These are phyloP conservation scores for Centruroides vittatus DNA, from an alignment of 1,140 invertebrate genomes.

Conservation along the genomic window DNA sequence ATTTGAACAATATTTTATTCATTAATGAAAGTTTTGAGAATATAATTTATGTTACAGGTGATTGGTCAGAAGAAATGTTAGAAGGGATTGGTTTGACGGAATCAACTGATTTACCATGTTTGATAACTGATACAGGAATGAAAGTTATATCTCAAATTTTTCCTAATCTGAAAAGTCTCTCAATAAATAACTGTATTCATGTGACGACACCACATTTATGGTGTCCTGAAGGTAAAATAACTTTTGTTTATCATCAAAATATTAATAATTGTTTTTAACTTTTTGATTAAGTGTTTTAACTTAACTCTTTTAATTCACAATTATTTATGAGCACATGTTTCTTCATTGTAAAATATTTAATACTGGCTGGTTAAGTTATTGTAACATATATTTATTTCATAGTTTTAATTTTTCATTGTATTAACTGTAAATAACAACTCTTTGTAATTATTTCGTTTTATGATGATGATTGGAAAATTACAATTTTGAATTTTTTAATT, in stretches of 20 bases:
- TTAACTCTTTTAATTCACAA: too few relatives aligned
- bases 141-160: conserved; percentile 22
- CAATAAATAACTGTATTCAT: conserved; percentile 25
- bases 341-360: too few relatives aligned
- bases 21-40: too few relatives aligned
- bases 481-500: too few relatives aligned
- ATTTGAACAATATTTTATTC: not conserved
- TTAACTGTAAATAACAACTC: too few relatives aligned
- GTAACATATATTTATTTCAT: too few relatives aligned
- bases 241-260: not conserved
- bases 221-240: conserved; percentile 6
- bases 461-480: too few relatives aligned
- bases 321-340: too few relatives aligned
- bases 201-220: conserved; percentile 20
- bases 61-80: conserved; percentile 22
- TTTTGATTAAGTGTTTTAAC: not conserved
- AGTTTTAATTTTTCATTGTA: too few relatives aligned
- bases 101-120: conserved; percentile 22
- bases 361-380: too few relatives aligned
- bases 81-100: conserved; percentile 20
- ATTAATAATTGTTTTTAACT: not conserved
- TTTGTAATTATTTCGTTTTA: too few relatives aligned
- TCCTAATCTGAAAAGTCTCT: conserved; percentile 16
- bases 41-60: conserved; percentile 10
- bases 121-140: conserved; percentile 26